Conservation (phyloP, 2,888 invertebrate genomes). For the Noctua fimbriata region DNA sequence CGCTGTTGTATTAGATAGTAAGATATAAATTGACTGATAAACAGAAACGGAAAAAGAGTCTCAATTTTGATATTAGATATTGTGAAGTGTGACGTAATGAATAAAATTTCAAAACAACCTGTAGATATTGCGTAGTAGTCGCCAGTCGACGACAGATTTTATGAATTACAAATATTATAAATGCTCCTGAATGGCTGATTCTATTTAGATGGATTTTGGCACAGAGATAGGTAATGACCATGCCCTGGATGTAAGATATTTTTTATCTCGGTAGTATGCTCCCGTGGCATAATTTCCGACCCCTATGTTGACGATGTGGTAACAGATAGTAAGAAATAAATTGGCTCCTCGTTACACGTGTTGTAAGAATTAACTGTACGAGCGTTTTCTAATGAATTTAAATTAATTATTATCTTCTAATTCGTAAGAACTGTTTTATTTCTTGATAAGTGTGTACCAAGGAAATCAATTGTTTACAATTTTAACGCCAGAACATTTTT, state of each 20-base stretch:
- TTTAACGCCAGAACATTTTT: too few species aligned
- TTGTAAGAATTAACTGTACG: too few species aligned
- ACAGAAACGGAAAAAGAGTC: too few species aligned
- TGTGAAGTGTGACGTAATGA: constrained; percentile 5
- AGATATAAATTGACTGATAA: not conserved
- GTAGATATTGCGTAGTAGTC: constrained; percentile 14
- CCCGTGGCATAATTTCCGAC: not conserved
- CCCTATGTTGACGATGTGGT: not conserved
- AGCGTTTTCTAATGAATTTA: not conserved
- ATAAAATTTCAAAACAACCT: constrained; percentile 19
- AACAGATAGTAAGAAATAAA: not conserved
- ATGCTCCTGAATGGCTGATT: not conserved
- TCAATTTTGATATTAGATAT: too few species aligned
- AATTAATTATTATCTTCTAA: not conserved
- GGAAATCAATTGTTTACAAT: not conserved
- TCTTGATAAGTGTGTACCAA: not conserved
- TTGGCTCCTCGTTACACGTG: too few species aligned
- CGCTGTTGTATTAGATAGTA: not conserved
- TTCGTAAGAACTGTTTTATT: not conserved
- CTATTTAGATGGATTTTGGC: not conserved
- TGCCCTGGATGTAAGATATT: not conserved
- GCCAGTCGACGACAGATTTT: not conserved
- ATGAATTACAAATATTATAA: not conserved
- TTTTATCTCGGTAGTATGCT: not conserved
- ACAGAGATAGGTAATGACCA: not conserved